Conservation (phyloP, 2,113 vertebrate genomes). For the Platysteira castanea region DNA sequence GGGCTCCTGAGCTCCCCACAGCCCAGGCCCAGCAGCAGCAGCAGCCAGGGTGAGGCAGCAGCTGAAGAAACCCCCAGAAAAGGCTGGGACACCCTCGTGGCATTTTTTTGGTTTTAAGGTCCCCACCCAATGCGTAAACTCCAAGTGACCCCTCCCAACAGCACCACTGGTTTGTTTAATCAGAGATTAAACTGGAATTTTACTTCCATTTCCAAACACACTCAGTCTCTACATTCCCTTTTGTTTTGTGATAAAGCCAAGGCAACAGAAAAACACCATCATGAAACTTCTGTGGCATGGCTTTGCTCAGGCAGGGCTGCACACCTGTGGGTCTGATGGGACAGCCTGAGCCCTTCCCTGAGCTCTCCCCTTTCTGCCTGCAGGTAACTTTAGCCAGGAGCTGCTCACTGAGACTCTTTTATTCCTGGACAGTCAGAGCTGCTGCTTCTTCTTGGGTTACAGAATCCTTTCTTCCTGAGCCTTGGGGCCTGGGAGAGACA, state of each 20-base stretch:
- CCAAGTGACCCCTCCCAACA: neutral
- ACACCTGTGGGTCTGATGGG: neutral
- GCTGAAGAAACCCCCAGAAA: neutral
- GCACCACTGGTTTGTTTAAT: slow-evolving; percentile 40
- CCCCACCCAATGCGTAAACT: slow-evolving; percentile 22
- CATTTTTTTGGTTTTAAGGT: neutral
- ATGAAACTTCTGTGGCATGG: fast-evolving
- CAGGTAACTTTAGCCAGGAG: slow-evolving; percentile 60
- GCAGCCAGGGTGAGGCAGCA: neutral
- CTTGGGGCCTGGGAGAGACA: neutral
- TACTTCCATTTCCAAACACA: neutral
- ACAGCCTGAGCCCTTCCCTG: slow-evolving; percentile 26
- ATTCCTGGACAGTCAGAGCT: slow-evolving; percentile 23
- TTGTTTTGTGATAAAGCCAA: neutral
- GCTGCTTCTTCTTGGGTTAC: slow-evolving; percentile 54
- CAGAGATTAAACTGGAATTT: slow-evolving; percentile 46
- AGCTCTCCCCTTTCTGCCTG: slow-evolving; percentile 49
- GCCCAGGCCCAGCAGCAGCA: neutral
- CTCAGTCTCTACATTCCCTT: neutral
- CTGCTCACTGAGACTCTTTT: slow-evolving; percentile 46
- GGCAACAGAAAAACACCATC: neutral
- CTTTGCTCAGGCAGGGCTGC: neutral
- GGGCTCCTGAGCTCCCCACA: neutral
- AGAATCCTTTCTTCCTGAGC: slow-evolving; percentile 11
- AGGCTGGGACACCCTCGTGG: neutral